Percentiles rank a stretch among this genome's conserved stretches.
These are phyloP conservation scores for Apostichopus parvimensis DNA, from an alignment of 35 echinoderm and acorn worm species.

Conservation along the genomic window DNA sequence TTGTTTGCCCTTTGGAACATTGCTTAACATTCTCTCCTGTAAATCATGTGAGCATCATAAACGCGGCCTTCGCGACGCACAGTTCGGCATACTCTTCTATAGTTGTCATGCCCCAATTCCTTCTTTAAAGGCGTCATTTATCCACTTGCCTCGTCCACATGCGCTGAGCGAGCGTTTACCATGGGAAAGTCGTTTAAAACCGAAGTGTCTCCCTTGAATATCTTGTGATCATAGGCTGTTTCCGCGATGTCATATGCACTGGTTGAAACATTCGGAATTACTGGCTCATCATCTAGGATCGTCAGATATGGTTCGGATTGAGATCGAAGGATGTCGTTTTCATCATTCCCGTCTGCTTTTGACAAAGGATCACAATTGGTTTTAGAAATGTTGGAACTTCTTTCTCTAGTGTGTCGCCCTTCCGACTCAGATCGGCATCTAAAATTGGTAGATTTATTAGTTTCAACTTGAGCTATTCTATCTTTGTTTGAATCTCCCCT, in stretches of 20 bases:
- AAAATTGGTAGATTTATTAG: no score
- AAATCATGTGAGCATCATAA: no score
- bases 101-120: no score
- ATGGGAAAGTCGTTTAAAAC: not conserved
- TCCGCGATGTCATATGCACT: not conserved
- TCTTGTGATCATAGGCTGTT: not conserved
- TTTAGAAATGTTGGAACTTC: not conserved
- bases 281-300: not conserved
- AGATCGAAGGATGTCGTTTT: not conserved
- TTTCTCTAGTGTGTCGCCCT: not conserved
- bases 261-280: not conserved
- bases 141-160: no score
- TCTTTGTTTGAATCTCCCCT: no score
- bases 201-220: not conserved
- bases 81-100: no score
- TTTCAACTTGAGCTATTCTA: no score
- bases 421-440: no score
- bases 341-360: not conserved
- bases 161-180: not conserved
- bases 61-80: no score
- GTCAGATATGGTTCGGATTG: not conserved
- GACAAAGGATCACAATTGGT: not conserved
- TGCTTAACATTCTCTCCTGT: not conserved
- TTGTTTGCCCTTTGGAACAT: not conserved
- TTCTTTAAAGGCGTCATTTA: no score